phyloP scores from a whole-genome alignment of 2,797 vertebrate genomes.

The Malurus leucopterus region DNA sequence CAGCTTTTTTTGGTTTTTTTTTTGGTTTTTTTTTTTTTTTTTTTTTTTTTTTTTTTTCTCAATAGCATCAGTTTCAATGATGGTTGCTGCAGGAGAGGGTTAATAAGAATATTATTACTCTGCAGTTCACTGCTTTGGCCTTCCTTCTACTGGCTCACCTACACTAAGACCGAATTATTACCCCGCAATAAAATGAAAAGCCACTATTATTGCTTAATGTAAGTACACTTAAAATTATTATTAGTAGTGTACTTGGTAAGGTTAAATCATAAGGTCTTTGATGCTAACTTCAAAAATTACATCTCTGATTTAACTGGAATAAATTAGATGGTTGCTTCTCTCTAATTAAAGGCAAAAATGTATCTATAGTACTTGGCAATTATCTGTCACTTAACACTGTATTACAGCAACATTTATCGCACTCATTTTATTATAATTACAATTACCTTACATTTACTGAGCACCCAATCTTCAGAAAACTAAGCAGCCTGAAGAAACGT shows the following conservation, averaged over 20 bases:
- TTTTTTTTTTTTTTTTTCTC: not conserved
- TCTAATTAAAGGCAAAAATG: conserved; percentile 55
- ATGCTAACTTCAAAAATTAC: conserved; percentile 52
- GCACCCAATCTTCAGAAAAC: not conserved
- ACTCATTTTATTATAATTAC: conserved; percentile 46
- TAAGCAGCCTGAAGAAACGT: not conserved
- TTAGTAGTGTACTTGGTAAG: conserved; percentile 34
- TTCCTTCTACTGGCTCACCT: conserved; percentile 20
- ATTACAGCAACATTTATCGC: conserved; percentile 24
- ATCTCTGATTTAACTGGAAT: conserved; percentile 18
- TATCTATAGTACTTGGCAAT: conserved; percentile 39
- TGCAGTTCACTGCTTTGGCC: conserved; percentile 28
- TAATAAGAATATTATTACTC: conserved; percentile 5
- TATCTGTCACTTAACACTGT: conserved; percentile 50
- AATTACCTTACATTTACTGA: conserved; percentile 18
- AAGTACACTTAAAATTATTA: conserved; percentile 51
- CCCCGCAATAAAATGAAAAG: conserved; percentile 41
- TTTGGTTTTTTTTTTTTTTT: not conserved
- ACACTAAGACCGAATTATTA: conserved; percentile 30
- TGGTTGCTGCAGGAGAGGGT: not conserved
- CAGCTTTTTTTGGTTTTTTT: not conserved
- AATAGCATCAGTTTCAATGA: not conserved
- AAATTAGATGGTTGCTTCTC: conserved; percentile 51
- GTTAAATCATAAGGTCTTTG: conserved; percentile 55
- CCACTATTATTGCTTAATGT: conserved; percentile 31